Evolutionary conservation across 2,888 invertebrate genomes (phyloP), one percentile per base, ranked within the genome.

Genomic region (Iphiclides podalirius): DNA sequence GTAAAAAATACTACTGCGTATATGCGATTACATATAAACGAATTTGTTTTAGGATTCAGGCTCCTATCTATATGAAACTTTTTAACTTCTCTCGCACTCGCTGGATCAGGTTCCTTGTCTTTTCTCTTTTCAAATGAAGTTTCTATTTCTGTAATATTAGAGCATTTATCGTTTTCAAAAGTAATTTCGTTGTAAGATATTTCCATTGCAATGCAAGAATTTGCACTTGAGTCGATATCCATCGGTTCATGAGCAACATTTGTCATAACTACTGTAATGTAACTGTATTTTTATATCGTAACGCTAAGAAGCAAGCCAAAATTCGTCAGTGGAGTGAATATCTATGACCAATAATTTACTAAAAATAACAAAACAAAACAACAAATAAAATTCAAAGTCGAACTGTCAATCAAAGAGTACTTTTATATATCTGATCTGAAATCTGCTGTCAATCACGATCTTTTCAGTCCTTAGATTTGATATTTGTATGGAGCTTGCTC

Each of bases 191-290:
- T 60, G 31, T 61, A 67, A 4, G 84, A 80, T 55, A 79, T 69
- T 44, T 84, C 83, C 75, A 79, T 79, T 14, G 66, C 67, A 53
- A 57, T 68, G 37, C 59, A 54, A 9, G 87, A 87, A 63, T 72
- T 67, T 39, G 57, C 53, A 63, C 86, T 87, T 40, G 74, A 47
- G 63, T 88, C 87, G 41, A 88, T 64, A 39, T 88, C 87, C 87
- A 88, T 88, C 6, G 87, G 84, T 57, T 87, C 87, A 56, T 54
- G 75, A 55, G 74, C 80, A 20, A 57, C 47, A 52, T 77, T 60
- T 42, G 52, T 36, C 39, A 41, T 42, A n/a, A n/a, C n/a, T n/a
- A n/a, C n/a, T n/a, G n/a, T n/a, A n/a, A n/a, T n/a, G n/a, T n/a
- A n/a, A n/a, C n/a, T n/a, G n/a, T n/a, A n/a, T n/a, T n/a, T n/a